phyloP scores from a whole-genome alignment of 2,888 invertebrate species.

The Cheilosia scutellata region DNA sequence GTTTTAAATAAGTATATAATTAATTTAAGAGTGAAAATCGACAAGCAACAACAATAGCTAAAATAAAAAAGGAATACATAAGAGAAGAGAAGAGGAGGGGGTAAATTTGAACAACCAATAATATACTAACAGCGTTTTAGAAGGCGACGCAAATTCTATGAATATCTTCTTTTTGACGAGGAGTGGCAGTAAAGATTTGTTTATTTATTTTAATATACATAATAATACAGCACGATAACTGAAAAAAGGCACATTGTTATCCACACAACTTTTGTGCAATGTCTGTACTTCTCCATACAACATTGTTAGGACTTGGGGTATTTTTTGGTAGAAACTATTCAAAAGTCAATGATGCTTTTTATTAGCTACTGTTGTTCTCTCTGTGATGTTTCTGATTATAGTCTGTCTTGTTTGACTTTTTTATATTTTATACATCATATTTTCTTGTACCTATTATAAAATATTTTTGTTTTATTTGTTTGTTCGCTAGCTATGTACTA shows the following conservation, averaged over 20 bases:
- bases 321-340: slow-evolving; percentile 63
- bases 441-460: slow-evolving; percentile 37
- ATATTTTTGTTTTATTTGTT: slow-evolving; percentile 3
- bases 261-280: slow-evolving; percentile 69
- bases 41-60: slow-evolving; percentile 75
- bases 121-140: background rate
- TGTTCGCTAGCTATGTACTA: slow-evolving; percentile 61
- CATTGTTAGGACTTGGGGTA: slow-evolving; percentile 33
- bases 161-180: slow-evolving; percentile 34
- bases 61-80: slow-evolving; percentile 47
- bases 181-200: slow-evolving; percentile 48
- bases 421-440: slow-evolving; percentile 11
- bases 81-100: background rate
- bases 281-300: slow-evolving; percentile 58
- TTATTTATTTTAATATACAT: slow-evolving; percentile 41
- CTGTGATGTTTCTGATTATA: slow-evolving; percentile 61
- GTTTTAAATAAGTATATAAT: slow-evolving; percentile 42
- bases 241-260: slow-evolving; percentile 75
- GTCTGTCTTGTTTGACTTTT: slow-evolving; percentile 34
- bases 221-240: slow-evolving; percentile 67
- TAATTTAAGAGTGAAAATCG: slow-evolving; percentile 59
- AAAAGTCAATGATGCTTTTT: slow-evolving; percentile 67
- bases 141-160: slow-evolving; percentile 3
- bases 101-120: background rate
- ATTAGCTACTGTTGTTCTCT: slow-evolving; percentile 73